Conservation (phyloP, 2,888 invertebrate species). For the Noctuana brunneofusca region DNA sequence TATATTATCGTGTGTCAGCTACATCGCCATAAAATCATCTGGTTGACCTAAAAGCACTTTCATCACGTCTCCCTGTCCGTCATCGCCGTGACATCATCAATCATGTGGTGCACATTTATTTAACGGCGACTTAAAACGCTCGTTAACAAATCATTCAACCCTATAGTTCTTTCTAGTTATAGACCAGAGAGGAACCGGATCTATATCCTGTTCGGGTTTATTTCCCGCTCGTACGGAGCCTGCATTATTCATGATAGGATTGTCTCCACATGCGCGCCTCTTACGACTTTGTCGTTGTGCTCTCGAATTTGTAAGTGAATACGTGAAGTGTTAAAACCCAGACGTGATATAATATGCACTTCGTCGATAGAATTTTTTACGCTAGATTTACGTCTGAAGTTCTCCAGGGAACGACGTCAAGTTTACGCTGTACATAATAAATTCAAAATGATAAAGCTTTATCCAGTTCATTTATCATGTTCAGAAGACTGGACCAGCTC, state of each 20-base stretch:
- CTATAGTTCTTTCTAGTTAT: conserved; percentile 36
- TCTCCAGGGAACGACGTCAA: too few species aligned
- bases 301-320: conserved; percentile 23
- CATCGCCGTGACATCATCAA: conserved; percentile 30
- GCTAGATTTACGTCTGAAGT: not conserved
- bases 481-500: too few species aligned
- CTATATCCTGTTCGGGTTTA: conserved; percentile 66
- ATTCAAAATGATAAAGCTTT: too few species aligned
- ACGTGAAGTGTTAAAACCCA: conserved; percentile 14
- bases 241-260: conserved; percentile 64
- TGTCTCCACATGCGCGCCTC: conserved; percentile 29
- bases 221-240: conserved; percentile 52
- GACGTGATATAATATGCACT: not conserved
- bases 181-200: conserved; percentile 64
- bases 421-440: too few species aligned
- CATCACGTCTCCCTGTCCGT: conserved; percentile 8
- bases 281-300: conserved; percentile 30
- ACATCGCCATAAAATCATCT: not conserved
- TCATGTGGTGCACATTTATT: conserved; percentile 26
- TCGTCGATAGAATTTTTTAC: not conserved
- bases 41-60: conserved; percentile 23
- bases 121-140: conserved; percentile 33
- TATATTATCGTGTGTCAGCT: conserved; percentile 1
- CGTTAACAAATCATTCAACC: conserved; percentile 41
- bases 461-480: too few species aligned